These are phyloP conservation scores for Pseudotriccus pelzelni DNA, from an alignment of 2,797 vertebrate species.

Conservation along the genomic window DNA sequence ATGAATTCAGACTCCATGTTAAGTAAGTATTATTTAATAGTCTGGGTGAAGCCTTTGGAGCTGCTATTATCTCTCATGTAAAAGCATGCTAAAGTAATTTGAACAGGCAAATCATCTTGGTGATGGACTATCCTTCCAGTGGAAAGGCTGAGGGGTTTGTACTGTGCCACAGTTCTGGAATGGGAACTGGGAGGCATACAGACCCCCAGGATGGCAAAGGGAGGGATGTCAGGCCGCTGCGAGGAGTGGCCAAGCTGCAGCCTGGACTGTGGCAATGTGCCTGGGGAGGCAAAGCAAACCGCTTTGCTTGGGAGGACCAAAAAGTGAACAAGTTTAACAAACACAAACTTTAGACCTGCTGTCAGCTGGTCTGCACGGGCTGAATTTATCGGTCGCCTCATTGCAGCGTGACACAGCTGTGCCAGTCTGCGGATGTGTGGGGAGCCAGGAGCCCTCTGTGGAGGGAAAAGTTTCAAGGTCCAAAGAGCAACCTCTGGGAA, in stretches of 20 bases:
- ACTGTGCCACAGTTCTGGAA: neutral
- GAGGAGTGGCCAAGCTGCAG: neutral
- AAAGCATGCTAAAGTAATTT: conserved; percentile 33
- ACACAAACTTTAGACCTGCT: neutral
- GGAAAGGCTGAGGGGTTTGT: conserved; percentile 1
- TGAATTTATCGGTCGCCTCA: neutral
- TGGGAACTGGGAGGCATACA: neutral
- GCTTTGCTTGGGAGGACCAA: neutral
- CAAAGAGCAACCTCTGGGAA: neutral
- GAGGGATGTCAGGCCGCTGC: neutral
- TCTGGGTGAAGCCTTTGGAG: conserved; percentile 50
- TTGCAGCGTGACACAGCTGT: neutral
- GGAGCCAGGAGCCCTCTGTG: neutral
- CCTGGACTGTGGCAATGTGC: accelerated
- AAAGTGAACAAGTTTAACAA: neutral
- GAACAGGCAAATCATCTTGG: conserved; percentile 5
- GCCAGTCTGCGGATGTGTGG: neutral
- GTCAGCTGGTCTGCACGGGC: neutral
- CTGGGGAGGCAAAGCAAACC: neutral
- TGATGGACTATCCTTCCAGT: neutral
- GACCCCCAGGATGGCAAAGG: neutral
- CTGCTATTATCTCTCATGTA: conserved; percentile 55
- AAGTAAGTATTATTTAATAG: conserved; percentile 56
- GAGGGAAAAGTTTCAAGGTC: neutral
- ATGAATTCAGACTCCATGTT: conserved; percentile 17